These are phyloP conservation scores for Ephydatia muelleri DNA, from an alignment of 37 sponge, comb jelly and placozoan species.

Conservation along the genomic window DNA sequence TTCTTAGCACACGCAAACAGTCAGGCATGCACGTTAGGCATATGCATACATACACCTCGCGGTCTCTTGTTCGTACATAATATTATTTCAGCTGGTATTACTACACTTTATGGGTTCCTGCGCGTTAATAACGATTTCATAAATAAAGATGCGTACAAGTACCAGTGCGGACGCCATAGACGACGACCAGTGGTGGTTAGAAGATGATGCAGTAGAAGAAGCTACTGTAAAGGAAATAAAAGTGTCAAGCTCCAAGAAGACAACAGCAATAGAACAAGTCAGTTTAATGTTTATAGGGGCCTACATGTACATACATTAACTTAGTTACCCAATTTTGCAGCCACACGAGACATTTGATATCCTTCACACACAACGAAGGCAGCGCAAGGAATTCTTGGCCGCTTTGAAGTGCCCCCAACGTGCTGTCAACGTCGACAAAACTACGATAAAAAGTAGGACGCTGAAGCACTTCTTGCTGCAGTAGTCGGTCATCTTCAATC, in stretches of 20 bases:
- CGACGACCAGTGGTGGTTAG: neutral
- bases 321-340: too few species aligned
- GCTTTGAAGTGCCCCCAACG: neutral
- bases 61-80: neutral
- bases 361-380: neutral
- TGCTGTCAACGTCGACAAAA: neutral
- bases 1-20: neutral
- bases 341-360: neutral
- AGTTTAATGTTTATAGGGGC: neutral
- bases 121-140: too few species aligned
- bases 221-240: neutral
- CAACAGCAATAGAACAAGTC: neutral
- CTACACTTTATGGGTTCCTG: too few species aligned
- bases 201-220: neutral
- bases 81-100: neutral
- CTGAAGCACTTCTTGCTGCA: neutral
- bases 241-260: neutral
- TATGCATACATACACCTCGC: neutral
- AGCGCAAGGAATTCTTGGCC: slow-evolving; percentile 3
- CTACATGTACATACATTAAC: too few species aligned
- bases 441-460: neutral
- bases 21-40: neutral
- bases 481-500: too few species aligned
- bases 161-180: slow-evolving; percentile 15
- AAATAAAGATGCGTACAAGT: neutral